These are phyloP conservation scores for Sorex maritimensis DNA, from an alignment of 2,797 vertebrate genomes.

Conservation along the genomic window DNA sequence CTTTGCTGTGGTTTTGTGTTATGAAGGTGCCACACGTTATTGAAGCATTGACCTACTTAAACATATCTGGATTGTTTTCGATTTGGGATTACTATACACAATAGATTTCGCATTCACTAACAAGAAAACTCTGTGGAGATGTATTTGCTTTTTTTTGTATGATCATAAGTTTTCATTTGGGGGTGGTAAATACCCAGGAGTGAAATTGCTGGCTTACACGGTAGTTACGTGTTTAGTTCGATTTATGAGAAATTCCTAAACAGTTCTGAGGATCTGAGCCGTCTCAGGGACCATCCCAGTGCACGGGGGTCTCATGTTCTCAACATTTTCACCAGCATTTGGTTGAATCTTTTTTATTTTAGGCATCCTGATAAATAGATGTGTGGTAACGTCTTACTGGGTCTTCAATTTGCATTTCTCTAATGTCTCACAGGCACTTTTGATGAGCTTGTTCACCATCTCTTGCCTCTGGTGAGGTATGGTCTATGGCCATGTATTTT, in stretches of 20 bases:
- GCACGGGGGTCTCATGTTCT: background rate
- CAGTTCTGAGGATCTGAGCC: background rate
- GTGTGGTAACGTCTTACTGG: too few species aligned
- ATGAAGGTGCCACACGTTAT: background rate
- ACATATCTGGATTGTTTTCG: background rate
- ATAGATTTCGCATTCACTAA: too few species aligned
- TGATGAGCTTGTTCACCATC: background rate
- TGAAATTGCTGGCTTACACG: too few species aligned
- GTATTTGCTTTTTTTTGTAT: background rate
- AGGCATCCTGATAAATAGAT: background rate
- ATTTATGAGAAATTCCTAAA: background rate
- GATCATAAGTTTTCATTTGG: background rate
- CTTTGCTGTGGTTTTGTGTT: background rate
- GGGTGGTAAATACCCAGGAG: background rate
- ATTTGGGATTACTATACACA: background rate
- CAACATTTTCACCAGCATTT: background rate
- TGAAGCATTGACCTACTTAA: background rate
- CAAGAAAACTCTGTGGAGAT: background rate
- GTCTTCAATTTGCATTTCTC: constrained; percentile 21
- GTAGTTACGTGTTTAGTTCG: background rate
- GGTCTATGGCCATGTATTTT: too few species aligned
- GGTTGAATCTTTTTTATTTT: background rate
- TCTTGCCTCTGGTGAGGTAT: background rate
- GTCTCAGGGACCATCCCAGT: background rate
- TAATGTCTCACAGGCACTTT: background rate